Evolutionary conservation across 2,888 invertebrate genomes (phyloP).

Genomic region (Sericinus montela): DNA sequence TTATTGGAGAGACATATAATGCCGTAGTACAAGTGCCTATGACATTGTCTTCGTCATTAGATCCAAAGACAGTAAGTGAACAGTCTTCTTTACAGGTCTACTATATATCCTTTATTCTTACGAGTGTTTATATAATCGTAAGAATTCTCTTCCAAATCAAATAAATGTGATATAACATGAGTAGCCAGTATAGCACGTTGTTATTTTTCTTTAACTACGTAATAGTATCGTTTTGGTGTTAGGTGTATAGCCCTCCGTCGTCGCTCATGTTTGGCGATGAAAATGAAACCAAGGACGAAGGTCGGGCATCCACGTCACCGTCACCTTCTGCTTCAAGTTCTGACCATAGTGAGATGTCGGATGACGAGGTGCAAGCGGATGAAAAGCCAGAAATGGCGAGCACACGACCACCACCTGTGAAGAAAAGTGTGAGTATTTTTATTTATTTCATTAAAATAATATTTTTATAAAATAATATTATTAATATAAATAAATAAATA

Average conservation of each 20-base stretch:
- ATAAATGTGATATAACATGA: too few relatives aligned
- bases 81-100: too few relatives aligned
- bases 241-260: constrained; percentile 95
- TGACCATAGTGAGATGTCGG: constrained; percentile 66
- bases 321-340: constrained; percentile 86
- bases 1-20: constrained; percentile 70
- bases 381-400: constrained; percentile 31
- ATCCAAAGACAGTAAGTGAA: constrained; percentile 77
- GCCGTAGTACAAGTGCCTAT: constrained; percentile 80
- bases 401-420: constrained; percentile 42
- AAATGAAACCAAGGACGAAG: constrained; percentile 62
- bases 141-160: too few relatives aligned
- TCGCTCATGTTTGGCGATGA: constrained; percentile 93
- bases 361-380: constrained; percentile 55
- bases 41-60: constrained; percentile 86
- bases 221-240: constrained; percentile 16
- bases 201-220: too few relatives aligned
- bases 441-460: too few relatives aligned
- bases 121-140: too few relatives aligned
- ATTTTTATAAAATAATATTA: too few relatives aligned
- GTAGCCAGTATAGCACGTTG: too few relatives aligned
- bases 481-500: too few relatives aligned
- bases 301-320: constrained; percentile 82
- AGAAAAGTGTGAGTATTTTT: constrained; percentile 56
- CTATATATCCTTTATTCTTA: too few relatives aligned